A percentile compares a stretch with the other conserved stretches of the same genome.
Conservation (phyloP, 2,113 vertebrate genomes). For the Lanius ludovicianus region DNA sequence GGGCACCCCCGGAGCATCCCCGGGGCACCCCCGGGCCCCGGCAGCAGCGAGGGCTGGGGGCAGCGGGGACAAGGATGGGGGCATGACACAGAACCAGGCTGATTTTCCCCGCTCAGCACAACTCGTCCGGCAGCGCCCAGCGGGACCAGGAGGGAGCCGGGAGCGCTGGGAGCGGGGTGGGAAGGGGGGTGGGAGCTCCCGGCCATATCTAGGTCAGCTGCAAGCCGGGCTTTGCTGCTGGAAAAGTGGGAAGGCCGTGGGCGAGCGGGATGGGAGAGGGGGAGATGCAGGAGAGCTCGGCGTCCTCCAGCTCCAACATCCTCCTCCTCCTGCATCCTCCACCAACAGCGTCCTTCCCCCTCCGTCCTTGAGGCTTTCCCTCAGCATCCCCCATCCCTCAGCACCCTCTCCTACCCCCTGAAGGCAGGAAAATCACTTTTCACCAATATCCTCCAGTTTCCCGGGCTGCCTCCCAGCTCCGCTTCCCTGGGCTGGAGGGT, state of each 20-base stretch:
- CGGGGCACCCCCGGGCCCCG: not conserved
- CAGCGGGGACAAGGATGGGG: not conserved
- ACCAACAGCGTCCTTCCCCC: not conserved
- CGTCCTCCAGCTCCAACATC: not conserved
- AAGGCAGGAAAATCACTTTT: not conserved
- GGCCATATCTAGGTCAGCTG: not conserved
- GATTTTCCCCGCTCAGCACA: not conserved
- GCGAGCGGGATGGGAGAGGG: not conserved
- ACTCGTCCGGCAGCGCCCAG: not conserved
- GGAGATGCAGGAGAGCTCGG: not conserved
- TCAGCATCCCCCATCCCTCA: not conserved
- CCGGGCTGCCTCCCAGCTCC: not conserved
- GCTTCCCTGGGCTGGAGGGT: not conserved
- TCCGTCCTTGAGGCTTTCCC: not conserved
- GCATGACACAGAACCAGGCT: rapidly evolving
- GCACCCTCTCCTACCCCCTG: rapidly evolving
- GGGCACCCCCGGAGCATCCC: not conserved
- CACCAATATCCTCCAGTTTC: rapidly evolving
- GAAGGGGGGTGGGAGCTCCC: not conserved
- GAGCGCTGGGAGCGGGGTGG: not conserved
- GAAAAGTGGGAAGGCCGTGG: rapidly evolving
- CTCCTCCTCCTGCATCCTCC: no score
- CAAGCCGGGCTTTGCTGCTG: not conserved
- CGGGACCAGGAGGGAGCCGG: not conserved
- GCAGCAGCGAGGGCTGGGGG: not conserved